Base-by-base conservation (phyloP, 2,888 invertebrate genomes). In the Rhingia campestris region DNA sequence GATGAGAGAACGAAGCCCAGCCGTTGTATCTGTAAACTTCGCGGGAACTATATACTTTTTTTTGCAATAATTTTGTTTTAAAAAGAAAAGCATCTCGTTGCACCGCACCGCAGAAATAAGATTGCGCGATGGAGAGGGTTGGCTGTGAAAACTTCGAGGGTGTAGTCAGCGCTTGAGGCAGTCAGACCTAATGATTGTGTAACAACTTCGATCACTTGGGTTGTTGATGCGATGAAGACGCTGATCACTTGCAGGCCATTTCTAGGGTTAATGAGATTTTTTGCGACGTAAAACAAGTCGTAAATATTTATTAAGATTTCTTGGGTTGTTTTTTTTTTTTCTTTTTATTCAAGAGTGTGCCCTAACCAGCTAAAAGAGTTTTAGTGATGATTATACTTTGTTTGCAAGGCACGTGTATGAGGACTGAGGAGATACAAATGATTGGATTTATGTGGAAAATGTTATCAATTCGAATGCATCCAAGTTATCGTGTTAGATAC, bases 201-300 rank as follows among this genome's bases (percentile, higher is more conserved):
- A 75, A 59, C 61, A 59, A 53, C 41, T 51, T 49, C n/a, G 43
- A 43, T 58, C 58, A 58, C 43, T 43, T 51, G 10, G 58, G 51
- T 51, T 53, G 75, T 51, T 49, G 66, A 58, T 43, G 64, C 35
- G 56, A 54, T 58, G 58, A 58, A 58, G 74, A 66, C 51, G 35
- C 51, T 66, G 58, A 75, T 66, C 58, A 75, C 66, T 58, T 75
- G 41, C 56, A 47, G 54, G 47, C 45, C 56, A 49, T 56, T 56
- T 47, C 47, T 45, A 59, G 58, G 64, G 64, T 70, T 67, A 35
- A 64, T 53, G 33, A 67, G 5, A 12, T 41, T 61, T 45, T 37
- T 64, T 56, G 22, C 56, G 39, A 47, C 49, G 49, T 66, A 49
- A 66, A 66, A 22, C 7, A 10, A 43, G 33, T 58, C 56, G 64